Percentiles rank a stretch among this genome's conserved stretches.
phyloP scores from a whole-genome alignment of 1,140 invertebrate genomes.

The Pantala flavescens region DNA sequence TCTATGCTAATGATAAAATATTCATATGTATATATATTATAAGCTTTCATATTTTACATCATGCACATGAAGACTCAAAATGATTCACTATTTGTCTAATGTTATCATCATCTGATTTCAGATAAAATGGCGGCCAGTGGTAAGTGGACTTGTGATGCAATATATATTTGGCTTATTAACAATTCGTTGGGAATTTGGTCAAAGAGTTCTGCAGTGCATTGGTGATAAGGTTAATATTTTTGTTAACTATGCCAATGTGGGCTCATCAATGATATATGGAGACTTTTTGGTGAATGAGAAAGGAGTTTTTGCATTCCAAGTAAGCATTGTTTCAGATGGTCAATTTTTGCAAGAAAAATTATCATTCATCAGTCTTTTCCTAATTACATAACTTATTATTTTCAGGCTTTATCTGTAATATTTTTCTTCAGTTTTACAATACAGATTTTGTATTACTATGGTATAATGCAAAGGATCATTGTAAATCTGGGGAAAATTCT shows the following conservation, averaged over 20 bases:
- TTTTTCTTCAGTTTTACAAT: conserved; percentile 86
- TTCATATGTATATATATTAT: too few relatives aligned
- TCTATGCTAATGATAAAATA: too few relatives aligned
- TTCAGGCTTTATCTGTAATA: conserved; percentile 68
- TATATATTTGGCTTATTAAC: conserved; percentile 77
- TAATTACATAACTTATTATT: conserved; percentile 14
- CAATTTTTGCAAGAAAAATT: too few relatives aligned
- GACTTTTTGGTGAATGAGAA: conserved; percentile 46
- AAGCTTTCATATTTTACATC: too few relatives aligned
- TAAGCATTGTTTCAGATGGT: conserved; percentile 34
- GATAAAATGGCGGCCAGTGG: conserved; percentile 66
- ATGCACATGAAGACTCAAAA: too few relatives aligned
- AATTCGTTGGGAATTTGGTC: conserved; percentile 70
- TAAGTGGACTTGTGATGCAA: conserved; percentile 73
- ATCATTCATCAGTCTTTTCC: not conserved
- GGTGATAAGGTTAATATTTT: conserved; percentile 71
- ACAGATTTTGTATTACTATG: conserved; percentile 77
- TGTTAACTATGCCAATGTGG: conserved; percentile 61
- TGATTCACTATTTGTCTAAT: too few relatives aligned
- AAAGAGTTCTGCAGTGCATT: conserved; percentile 65
- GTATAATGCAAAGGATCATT: conserved; percentile 77
- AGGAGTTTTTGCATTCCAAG: conserved; percentile 69
- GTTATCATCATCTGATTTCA: conserved; percentile 27
- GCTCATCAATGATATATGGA: conserved; percentile 79
- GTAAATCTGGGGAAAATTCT: conserved; percentile 69